These are phyloP conservation scores for Nudaria mundana DNA, from an alignment of 2,888 invertebrate genomes.

Conservation along the genomic window DNA sequence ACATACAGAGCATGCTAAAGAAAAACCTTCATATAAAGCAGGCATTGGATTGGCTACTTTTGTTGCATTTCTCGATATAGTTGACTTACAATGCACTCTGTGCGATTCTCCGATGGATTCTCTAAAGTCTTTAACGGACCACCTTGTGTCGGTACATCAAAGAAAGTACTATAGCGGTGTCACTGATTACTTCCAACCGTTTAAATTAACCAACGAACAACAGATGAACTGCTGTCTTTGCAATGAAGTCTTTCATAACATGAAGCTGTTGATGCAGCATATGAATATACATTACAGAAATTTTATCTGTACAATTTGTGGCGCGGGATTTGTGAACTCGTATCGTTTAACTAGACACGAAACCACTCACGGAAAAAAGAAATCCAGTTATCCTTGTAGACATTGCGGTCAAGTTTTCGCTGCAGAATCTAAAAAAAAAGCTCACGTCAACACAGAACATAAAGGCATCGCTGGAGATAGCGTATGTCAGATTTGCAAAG, in stretches of 20 bases:
- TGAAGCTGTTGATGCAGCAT: conserved; percentile 70
- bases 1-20: conserved; percentile 57
- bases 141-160: conserved; percentile 58
- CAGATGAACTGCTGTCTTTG: conserved; percentile 67
- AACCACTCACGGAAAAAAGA: conserved; percentile 65
- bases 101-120: conserved; percentile 54
- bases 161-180: conserved; percentile 61
- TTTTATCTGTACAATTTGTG: conserved; percentile 70
- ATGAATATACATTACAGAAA: conserved; percentile 72
- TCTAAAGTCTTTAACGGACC: conserved; percentile 51
- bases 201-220: conserved; percentile 58
- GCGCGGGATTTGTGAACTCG: conserved; percentile 67
- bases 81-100: conserved; percentile 63
- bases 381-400: conserved; percentile 60
- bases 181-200: conserved; percentile 68
- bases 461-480: conserved; percentile 71
- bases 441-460: conserved; percentile 67
- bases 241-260: conserved; percentile 62
- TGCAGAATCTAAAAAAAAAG: conserved; percentile 66
- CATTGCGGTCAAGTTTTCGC: conserved; percentile 65
- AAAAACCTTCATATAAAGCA: conserved; percentile 64
- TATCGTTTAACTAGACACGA: conserved; percentile 66
- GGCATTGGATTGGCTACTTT: conserved; percentile 65
- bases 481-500: conserved; percentile 71
- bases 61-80: conserved; percentile 67